Evolutionary conservation across 2,113 vertebrate genomes (phyloP), one percentile per base, ranked within the genome.

Genomic region (Xerus inauris): DNA sequence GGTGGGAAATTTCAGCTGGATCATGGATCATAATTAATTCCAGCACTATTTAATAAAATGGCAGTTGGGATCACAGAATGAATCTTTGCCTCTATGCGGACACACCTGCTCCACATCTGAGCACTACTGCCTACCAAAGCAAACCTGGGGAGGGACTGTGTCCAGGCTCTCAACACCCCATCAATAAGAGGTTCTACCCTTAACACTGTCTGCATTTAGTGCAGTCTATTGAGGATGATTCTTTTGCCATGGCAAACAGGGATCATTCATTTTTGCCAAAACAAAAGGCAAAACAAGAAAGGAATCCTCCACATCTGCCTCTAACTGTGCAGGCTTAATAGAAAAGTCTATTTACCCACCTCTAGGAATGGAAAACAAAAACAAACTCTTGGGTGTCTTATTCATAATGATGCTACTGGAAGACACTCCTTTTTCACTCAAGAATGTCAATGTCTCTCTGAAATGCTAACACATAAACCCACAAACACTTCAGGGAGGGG

Each of bases 381-480:
- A 71, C n/a, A 51, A 89, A 35, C 1, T 22, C 67, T 26, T 47
- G 17, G 20, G 69, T 75, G 54, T 86, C 86, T 90, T 72, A 51
- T 28, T 81, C 42, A 38, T 54, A 80, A 83, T 0, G 75, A 89
- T 67, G 30, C 54, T 59, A 75, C 47, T 35, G 79, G 67, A 93
- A 93, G 87, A 87, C 35, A n/a, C 19, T 54, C 82, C 82, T 79
- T 95, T 82, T 35, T 38, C 47, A 82, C 42, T 73, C 22, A 35
- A 87, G 59, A 40, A 38, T 42, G 71, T 77, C 84, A 35, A 8
- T 8, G 49, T 20, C 13, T 65, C 77, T 77, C 88, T 86, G 51
- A 96, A 79, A 42, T 11, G 24, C 45, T 90, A 64, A 80, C 67
- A 72, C 9, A 35, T 0, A 73, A 95, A 93, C 59, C 57, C 87